Evolutionary conservation across 2,113 vertebrate genomes (phyloP).

Genomic region (Holacanthus passer): DNA sequence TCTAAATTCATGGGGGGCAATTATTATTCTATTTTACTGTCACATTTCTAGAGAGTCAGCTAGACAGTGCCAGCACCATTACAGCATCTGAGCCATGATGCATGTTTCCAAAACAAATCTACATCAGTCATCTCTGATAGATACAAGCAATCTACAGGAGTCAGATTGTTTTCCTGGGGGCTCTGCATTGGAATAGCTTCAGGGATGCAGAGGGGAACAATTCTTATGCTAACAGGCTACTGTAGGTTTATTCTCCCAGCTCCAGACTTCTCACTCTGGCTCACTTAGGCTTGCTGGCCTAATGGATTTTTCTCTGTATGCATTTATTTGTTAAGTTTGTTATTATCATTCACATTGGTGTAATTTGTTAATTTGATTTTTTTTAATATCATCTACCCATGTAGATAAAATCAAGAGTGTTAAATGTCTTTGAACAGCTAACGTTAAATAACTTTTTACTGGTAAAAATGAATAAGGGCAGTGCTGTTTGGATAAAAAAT

Average conservation of each 20-base stretch:
- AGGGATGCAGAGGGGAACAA: conserved; percentile 42
- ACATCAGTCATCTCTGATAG: conserved; percentile 80
- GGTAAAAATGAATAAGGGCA: neutral
- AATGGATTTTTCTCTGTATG: neutral
- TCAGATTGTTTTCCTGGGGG: conserved; percentile 61
- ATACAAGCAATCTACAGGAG: conserved; percentile 80
- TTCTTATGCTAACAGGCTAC: conserved; percentile 80
- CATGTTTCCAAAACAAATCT: conserved; percentile 82
- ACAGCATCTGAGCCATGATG: conserved; percentile 58
- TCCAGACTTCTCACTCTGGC: conserved; percentile 24
- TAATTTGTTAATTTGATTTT: neutral
- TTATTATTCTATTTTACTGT: neutral
- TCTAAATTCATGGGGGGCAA: neutral
- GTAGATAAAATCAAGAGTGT: neutral
- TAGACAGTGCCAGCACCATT: conserved; percentile 14
- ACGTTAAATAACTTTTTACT: neutral
- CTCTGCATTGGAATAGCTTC: conserved; percentile 25
- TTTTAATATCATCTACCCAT: neutral
- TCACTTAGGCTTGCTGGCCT: neutral
- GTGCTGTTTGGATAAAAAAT: neutral
- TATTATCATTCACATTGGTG: neutral
- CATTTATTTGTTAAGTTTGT: neutral
- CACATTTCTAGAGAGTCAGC: neutral
- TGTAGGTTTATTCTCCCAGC: conserved; percentile 7
- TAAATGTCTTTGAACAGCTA: neutral